Base-by-base conservation (phyloP, 2,888 invertebrate genomes). In the Lasioglossum lativentre region DNA sequence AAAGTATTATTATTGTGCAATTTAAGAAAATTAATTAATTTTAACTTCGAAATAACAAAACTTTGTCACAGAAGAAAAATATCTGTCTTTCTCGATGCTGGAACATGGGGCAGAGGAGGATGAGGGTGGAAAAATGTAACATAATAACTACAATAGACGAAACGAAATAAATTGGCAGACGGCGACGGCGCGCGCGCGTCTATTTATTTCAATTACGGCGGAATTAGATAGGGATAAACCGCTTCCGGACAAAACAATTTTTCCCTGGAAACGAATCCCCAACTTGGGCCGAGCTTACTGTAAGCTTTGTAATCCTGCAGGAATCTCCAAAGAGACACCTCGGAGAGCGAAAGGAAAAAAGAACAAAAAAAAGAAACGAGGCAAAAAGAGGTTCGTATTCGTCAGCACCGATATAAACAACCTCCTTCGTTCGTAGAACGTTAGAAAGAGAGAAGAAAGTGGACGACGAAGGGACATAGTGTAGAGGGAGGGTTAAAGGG, bases 311-410 rank as follows among this genome's bases (percentile, higher is more conserved):
- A 91, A 91, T 92, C 90, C 82, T 83, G 82, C 47, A 86, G 89
- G 89, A 92, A 92, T 91, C 85, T 90, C 83, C 80, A 89, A 90
- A 89, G 87, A 85, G 89, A 82, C 86, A 76, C 68, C 78, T 84
- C 63, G 78, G 72, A 89, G 86, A 83, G 70, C 77, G 78, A 30
- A 34, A 74, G 42, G 34, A 34, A 34, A 34, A 34, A 34, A n/a
- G n/a, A n/a, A n/a, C n/a, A n/a, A 12, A n/a, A 23, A 38, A 40
- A n/a, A 75, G 19, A 27, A 40, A 76, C 52, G 14, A 27, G n/a
- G 73, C 78, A 80, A 27, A 56, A 70, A 59, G 23, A 56, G 10
- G 56, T 34, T 38, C 80, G 84, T 81, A 88, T 90, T 88, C 88
- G 90, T 91, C 91, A 88, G 88, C 82, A 77, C 80, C 82, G 83